Base-by-base conservation (phyloP, 2,888 invertebrate species). In the Drosophila stalkeri region DNA sequence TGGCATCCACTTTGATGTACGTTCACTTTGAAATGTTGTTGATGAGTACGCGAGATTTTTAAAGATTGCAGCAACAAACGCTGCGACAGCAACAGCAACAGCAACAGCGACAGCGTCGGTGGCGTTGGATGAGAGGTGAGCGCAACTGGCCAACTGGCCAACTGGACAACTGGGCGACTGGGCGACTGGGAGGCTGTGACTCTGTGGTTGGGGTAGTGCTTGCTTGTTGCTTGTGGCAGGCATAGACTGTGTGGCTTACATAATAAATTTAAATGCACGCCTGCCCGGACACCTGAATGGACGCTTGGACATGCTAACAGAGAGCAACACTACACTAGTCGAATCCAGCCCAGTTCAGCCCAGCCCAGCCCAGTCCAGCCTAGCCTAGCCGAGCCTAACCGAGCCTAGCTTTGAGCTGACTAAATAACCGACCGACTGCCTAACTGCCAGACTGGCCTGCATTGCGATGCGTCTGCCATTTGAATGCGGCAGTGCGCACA, bases 251-350 rank as follows among this genome's bases (percentile, higher is more conserved):
- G 67, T 69, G 67, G 85, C 87, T 87, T 86, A 86, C 80, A 87
- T 87, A 89, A 89, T 86, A 86, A 89, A 86, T 86, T 87, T 84
- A 87, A 86, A 86, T 89, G 89, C 81, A 77, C 89, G 84, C 81
- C 89, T 83, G 89, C 74, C 87, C 68, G 67, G 78, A 78, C 76
- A 76, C 77, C 72, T 72, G 66, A 56, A 47, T 66, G 55, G 73
- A 73, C 73, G 54, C 43, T 16, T 16, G 63, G 61, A 75, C 69
- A 51, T 35, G 37, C 12, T 54, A 55, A 44, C 47, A 57, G 43
- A 57, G 43, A 55, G 43, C 52, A 51, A 52, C 57, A 54, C 57
- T 47, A 62, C 51, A 56, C 49, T 3, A 33, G 49, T 11, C 49
- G n/a, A 2, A 31, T 31, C 27, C 27, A 27, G 27, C 27, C 27